phyloP scores from a whole-genome alignment of 2,113 vertebrate species.

The Eclectus roratus region DNA sequence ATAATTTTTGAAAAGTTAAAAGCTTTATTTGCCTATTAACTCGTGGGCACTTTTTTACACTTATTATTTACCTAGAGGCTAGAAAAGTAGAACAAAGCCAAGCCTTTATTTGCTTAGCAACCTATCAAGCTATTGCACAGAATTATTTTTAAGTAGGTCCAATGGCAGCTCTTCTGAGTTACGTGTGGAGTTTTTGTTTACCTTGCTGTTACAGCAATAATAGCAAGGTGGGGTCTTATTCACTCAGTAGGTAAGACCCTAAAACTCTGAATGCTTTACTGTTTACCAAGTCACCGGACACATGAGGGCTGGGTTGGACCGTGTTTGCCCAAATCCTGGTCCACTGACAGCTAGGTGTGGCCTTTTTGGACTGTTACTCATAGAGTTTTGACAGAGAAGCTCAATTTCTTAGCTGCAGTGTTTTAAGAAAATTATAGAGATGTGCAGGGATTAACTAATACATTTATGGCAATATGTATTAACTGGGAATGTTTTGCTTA shows the following conservation, averaged over 20 bases:
- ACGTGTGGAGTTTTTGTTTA: conserved; percentile 55
- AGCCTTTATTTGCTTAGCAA: conserved; percentile 61
- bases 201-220: conserved; percentile 51
- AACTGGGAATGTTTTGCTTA: conserved; percentile 49
- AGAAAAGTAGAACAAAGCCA: conserved; percentile 52
- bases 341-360: conserved; percentile 66
- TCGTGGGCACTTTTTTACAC: neutral
- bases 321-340: conserved; percentile 65
- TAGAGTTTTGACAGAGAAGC: conserved; percentile 57
- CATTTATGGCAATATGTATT: conserved; percentile 33
- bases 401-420: conserved; percentile 30
- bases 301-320: conserved; percentile 49
- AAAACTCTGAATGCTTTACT: conserved; percentile 59
- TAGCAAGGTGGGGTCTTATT: conserved; percentile 47
- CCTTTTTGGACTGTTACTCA: conserved; percentile 57
- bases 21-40: conserved; percentile 42
- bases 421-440: conserved; percentile 37
- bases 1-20: conserved; percentile 34
- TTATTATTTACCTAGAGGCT: conserved; percentile 46
- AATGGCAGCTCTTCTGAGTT: conserved; percentile 38
- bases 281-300: conserved; percentile 60
- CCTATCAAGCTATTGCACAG: conserved; percentile 8
- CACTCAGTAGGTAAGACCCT: conserved; percentile 39
- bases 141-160: conserved; percentile 52
- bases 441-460: neutral